A percentile compares a stretch with the other conserved stretches of the same genome.
These are phyloP conservation scores for Cecropterus lyciades DNA, from an alignment of 1,140 invertebrate species.

Conservation along the genomic window DNA sequence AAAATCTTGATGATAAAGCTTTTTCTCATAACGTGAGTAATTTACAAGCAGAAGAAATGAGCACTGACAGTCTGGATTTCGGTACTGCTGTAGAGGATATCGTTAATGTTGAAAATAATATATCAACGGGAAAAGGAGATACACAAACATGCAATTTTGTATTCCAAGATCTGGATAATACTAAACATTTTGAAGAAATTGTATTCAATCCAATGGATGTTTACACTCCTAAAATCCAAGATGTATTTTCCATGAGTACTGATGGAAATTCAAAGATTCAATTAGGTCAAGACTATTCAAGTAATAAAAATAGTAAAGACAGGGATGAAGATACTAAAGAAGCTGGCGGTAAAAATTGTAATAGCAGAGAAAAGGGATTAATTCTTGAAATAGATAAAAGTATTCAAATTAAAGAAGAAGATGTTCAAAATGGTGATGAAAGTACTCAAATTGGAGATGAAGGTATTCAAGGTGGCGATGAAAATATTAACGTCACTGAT, in stretches of 20 bases:
- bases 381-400: too few species aligned
- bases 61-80: constrained; percentile 19
- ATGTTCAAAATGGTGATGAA: too few species aligned
- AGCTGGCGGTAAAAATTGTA: too few species aligned
- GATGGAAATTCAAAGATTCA: too few species aligned
- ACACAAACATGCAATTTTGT: background rate
- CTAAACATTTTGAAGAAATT: background rate
- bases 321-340: too few species aligned
- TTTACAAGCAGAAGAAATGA: background rate
- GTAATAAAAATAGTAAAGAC: too few species aligned
- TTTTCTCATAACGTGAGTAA: background rate
- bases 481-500: too few species aligned
- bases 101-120: constrained; percentile 38
- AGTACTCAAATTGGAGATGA: too few species aligned
- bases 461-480: too few species aligned
- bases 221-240: background rate
- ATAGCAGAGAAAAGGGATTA: too few species aligned
- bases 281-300: too few species aligned
- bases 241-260: background rate
- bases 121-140: background rate
- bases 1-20: constrained; percentile 8
- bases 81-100: constrained; percentile 35
- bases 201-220: background rate
- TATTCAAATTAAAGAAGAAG: too few species aligned
- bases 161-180: background rate